Evolutionary conservation across 2,888 invertebrate species (phyloP), one percentile per base, ranked within the genome.

Genomic region (Gandaritis pyraliata): DNA sequence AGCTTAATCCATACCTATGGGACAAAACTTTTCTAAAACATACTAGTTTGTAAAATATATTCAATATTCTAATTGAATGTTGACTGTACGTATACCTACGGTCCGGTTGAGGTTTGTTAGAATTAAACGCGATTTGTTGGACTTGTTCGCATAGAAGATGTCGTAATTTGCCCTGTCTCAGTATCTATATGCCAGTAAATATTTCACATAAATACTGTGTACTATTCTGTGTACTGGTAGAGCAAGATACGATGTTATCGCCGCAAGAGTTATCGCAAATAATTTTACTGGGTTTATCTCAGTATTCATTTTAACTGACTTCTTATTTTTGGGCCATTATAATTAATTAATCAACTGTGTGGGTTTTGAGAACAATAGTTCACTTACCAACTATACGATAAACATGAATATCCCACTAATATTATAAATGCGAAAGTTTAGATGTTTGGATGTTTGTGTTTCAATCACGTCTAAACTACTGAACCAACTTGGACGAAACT

Each of bases 131-230:
- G n/a, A 68, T 70, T 74, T 68, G 69, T 58, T 60, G 54, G 68
- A 67, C 62, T 70, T 71, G 72, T 71, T 72, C 66, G 61, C 58
- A 57, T 16, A 51, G 71, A 67, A 72, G 72, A 72, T 74, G 72
- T 70, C 72, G 75, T 67, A 75, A 75, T 50, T 58, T 45, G 49
- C 18, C 49, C 57, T 13, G 50, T 51, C 51, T 51, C 23, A 48
- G 29, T 38, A 56, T 18, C n/a, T n/a, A n/a, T 49, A 46, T 38
- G 49, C 30, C 43, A 39, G 16, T 47, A 36, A 18, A n/a, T 30
- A 46, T 11, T 46, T 16, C 41, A 47, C n/a, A 30, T 29, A 8
- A 41, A 12, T 29, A 7, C 41, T 10, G 33, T 33, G 8, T 10
- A 33, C 8, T 43, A 43, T 18, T 43, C 12, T 36, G 49, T 49